Evolutionary conservation across 2,888 invertebrate genomes (phyloP).

Genomic region (Eurytoma adleriae): DNA sequence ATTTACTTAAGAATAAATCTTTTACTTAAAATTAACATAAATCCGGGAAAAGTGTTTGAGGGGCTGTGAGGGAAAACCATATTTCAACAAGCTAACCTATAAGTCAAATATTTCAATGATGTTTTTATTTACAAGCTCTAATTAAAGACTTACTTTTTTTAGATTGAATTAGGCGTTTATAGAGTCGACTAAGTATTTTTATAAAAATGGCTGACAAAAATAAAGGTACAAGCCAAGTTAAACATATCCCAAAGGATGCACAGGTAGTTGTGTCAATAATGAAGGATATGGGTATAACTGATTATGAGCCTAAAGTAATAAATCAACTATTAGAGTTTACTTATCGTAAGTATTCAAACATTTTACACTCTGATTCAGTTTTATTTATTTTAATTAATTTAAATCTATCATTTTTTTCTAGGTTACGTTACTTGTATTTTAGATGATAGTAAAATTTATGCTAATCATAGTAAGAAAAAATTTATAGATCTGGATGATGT

Average conservation of each 20-base stretch:
- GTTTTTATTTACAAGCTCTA: neutral
- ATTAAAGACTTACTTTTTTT: neutral
- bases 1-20: neutral
- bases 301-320: constrained; percentile 95
- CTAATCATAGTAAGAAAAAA: constrained; percentile 95
- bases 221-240: constrained; percentile 77
- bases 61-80: too few species aligned
- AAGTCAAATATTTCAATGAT: too few species aligned
- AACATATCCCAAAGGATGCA: constrained; percentile 95
- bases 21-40: neutral
- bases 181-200: neutral
- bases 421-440: constrained; percentile 93
- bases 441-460: constrained; percentile 94
- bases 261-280: constrained; percentile 96
- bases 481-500: constrained; percentile 95
- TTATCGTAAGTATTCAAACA: constrained; percentile 81
- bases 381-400: neutral
- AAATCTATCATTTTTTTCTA: constrained; percentile 63
- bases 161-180: neutral
- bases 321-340: constrained; percentile 97
- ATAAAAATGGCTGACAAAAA: constrained; percentile 77
- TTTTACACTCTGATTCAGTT: neutral
- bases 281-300: constrained; percentile 95
- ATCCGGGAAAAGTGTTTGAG: neutral
- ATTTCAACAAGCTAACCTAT: too few species aligned